These are phyloP conservation scores for Spinus olivaceus DNA, from an alignment of 2,797 vertebrate species.

Conservation along the genomic window DNA sequence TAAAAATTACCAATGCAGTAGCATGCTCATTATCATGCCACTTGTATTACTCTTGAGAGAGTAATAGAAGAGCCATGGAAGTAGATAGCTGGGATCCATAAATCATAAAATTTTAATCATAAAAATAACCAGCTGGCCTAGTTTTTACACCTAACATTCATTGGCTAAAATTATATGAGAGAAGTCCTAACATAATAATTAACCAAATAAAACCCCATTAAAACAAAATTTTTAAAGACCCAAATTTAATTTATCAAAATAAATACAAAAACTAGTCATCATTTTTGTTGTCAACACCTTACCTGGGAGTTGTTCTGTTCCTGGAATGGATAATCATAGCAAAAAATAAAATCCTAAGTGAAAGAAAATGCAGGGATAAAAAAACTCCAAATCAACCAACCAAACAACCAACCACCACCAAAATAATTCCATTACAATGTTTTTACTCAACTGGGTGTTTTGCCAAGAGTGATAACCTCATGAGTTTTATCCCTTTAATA, in stretches of 20 bases:
- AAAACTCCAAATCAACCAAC: not conserved
- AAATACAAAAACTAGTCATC: not conserved
- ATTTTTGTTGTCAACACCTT: not conserved
- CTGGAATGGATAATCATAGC: not conserved
- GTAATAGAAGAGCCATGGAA: not conserved
- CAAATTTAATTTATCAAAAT: not conserved
- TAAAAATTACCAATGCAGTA: not conserved
- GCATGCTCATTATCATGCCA: not conserved
- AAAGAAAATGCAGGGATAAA: not conserved
- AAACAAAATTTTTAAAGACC: not conserved
- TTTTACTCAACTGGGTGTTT: not conserved
- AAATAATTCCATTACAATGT: not conserved
- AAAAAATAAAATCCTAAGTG: not conserved
- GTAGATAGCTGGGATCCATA: not conserved
- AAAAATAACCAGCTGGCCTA: not conserved
- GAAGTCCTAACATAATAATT: not conserved
- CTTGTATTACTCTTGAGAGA: not conserved
- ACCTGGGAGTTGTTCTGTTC: not conserved
- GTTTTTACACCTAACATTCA: not conserved
- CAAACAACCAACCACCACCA: not conserved
- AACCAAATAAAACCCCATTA: not conserved
- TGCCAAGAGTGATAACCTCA: accelerated
- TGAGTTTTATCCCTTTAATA: accelerated
- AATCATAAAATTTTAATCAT: not conserved
- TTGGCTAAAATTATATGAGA: not conserved